Conservation (phyloP, 1,140 invertebrate genomes). For the Scaptomyza graminum region DNA sequence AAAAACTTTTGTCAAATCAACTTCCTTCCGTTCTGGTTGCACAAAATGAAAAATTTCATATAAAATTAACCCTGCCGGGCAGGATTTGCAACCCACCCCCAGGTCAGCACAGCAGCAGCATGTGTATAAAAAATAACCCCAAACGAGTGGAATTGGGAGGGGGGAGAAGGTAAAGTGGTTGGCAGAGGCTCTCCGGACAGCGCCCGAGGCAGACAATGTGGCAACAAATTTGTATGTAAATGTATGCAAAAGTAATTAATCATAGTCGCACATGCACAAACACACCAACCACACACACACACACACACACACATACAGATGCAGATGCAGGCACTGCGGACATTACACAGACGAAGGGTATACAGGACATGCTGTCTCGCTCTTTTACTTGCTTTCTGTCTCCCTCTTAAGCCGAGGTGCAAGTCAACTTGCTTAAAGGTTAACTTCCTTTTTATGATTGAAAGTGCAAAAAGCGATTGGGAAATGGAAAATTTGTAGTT, state of each 20-base stretch:
- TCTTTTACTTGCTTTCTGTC: not conserved
- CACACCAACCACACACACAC: constrained; percentile 54
- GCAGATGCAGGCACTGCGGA: constrained; percentile 55
- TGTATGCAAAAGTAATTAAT: constrained; percentile 83
- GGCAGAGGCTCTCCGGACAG: constrained; percentile 28
- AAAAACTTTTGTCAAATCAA: constrained; percentile 79
- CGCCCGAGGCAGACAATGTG: constrained; percentile 77
- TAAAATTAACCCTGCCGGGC: constrained; percentile 72
- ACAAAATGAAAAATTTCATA: constrained; percentile 80
- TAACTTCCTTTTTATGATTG: constrained; percentile 73
- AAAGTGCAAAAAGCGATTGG: constrained; percentile 18
- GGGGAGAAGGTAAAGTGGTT: not conserved
- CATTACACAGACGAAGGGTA: constrained; percentile 52
- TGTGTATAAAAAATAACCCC: constrained; percentile 44
- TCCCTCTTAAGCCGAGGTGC: constrained; percentile 36
- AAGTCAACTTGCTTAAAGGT: constrained; percentile 71
- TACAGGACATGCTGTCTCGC: constrained; percentile 37
- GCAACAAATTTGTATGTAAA: constrained; percentile 83
- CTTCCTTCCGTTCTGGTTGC: constrained; percentile 72
- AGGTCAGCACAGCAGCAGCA: not conserved
- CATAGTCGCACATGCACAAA: constrained; percentile 81
- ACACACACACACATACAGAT: constrained; percentile 38
- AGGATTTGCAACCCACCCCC: constrained; percentile 48
- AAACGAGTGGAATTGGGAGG: constrained; percentile 8
- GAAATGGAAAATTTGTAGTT: constrained; percentile 3